phyloP scores from a whole-genome alignment of 1,140 invertebrate species.

The Brachionus asplanchnoidis region DNA sequence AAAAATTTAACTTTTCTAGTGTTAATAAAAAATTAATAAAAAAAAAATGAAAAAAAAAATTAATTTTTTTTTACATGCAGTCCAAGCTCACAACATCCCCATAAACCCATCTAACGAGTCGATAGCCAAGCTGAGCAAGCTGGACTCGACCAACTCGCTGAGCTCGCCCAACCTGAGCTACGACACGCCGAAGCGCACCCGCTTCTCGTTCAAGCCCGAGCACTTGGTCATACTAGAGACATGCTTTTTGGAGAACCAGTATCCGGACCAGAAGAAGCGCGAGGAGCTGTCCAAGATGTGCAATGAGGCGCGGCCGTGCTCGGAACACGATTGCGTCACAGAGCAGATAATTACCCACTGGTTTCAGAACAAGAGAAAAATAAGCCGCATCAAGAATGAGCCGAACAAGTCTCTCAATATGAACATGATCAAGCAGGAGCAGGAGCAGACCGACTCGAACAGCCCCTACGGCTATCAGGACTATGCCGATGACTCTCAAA shows the following conservation, averaged over 20 bases:
- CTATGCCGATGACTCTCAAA: background rate
- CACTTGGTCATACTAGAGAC: constrained; percentile 54
- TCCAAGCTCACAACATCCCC: constrained; percentile 9
- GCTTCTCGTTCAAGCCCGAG: constrained; percentile 56
- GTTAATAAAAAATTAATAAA: no score
- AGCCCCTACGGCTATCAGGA: background rate
- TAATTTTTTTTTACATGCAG: background rate
- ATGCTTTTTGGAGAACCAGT: constrained; percentile 54
- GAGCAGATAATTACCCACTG: constrained; percentile 55
- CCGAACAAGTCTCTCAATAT: background rate
- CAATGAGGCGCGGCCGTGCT: constrained; percentile 49
- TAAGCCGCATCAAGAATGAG: constrained; percentile 1
- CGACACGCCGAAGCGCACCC: constrained; percentile 48
- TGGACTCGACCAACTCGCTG: background rate
- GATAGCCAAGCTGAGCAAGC: background rate
- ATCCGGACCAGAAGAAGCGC: constrained; percentile 54
- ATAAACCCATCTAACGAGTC: background rate
- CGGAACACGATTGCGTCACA: constrained; percentile 46
- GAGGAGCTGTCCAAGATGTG: constrained; percentile 54
- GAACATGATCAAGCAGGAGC: background rate
- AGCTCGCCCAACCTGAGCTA: background rate
- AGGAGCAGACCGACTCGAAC: background rate
- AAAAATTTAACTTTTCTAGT: no score
- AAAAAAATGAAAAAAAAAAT: no score
- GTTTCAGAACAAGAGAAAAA: constrained; percentile 58